Evolutionary conservation across 2,888 invertebrate genomes (phyloP), one percentile per base, ranked within the genome.

Genomic region (Agrochola litura): DNA sequence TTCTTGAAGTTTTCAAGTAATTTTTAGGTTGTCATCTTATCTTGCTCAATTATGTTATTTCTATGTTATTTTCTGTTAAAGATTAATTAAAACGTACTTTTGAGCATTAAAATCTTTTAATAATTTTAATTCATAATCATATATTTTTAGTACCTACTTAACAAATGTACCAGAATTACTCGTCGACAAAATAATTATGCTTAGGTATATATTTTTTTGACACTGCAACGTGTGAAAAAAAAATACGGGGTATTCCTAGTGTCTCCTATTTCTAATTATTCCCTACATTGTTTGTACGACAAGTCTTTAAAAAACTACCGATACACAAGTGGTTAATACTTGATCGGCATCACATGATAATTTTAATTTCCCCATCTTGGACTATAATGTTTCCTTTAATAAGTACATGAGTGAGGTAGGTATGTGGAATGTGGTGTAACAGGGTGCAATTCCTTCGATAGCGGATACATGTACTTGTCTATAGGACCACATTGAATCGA

Each of bases 391-490:
- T 79, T 74, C 69, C 61, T 46, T 61, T 43, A 61, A 19, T 75
- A 58, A 37, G 25, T 25, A 61, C 56, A 66, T 49, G 69, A 77
- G 63, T 30, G 68, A n/a, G 22, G 73, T 60, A n/a, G 22, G 73
- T 60, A 64, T 64, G 54, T 49, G 70, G 82, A 82, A 82, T 82
- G 82, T 56, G 22, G 77, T 82, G 67, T 8, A 56, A 49, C 82
- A 30, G 54, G 66, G 64, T 68, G 82, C 43, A 58, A 72, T 67
- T 77, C 69, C 61, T 63, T 30, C 66, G 56, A 61, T 64, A 66
- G 52, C 46, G 65, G n/a, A 63, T 16, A 63, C 14, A 43, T 58
- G 19, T 60, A 67, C 43, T 52, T 73, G 56, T 76, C 54, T 76
- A 52, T 37, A 54, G 37, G 43, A 30, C 82, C 22, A 41, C 54